Evolutionary conservation across 2,797 vertebrate genomes (phyloP), one percentile per base, ranked within the genome.

Genomic region (Anisognathus igniventris): DNA sequence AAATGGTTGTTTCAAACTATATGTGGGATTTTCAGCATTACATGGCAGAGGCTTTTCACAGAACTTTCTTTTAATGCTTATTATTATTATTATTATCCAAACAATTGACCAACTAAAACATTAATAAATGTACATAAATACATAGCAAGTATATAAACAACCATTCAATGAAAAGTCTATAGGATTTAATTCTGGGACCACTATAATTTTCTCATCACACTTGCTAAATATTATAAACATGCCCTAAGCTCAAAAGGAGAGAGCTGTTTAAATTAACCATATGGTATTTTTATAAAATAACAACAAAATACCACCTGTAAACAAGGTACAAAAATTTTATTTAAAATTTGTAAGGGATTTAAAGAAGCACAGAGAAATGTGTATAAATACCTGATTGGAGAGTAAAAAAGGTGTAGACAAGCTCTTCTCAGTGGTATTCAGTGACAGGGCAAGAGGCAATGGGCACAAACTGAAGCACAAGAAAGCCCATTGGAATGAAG

Each of bases 41-140:
- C 0, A 6, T 2, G 3, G 3, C 1, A 9, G 28, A 72, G 2
- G 2, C 31, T 61, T 81, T 77, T 33, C 30, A 67, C 27, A 37
- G 20, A 78, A 79, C 45, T n/a, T 72, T 68, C 2, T 53, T 76
- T 31, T 47, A 71, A 42, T 33, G 33, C 6, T n/a, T 51, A 12
- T 25, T 45, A 25, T 31, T 44, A 37, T 37, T 71, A 60, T 54
- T 71, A 64, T 24, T 30, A 15, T n/a, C 4, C 3, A 90, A 90
- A 39, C 5, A 62, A 71, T 76, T 66, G 5, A 53, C 7, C 3
- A 78, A 61, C 30, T 83, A 88, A 48, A 84, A 53, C 9, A 83
- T 48, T 35, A 57, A 68, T 64, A 72, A 64, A 12, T 51, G 1
- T 58, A 5, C 24, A 35, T 42, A 54, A 73, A 44, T 53, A 44